A percentile compares a stretch with the other conserved stretches of the same genome.
These are phyloP conservation scores for Oxycera nigricornis DNA, from an alignment of 2,888 invertebrate species.

Conservation along the genomic window DNA sequence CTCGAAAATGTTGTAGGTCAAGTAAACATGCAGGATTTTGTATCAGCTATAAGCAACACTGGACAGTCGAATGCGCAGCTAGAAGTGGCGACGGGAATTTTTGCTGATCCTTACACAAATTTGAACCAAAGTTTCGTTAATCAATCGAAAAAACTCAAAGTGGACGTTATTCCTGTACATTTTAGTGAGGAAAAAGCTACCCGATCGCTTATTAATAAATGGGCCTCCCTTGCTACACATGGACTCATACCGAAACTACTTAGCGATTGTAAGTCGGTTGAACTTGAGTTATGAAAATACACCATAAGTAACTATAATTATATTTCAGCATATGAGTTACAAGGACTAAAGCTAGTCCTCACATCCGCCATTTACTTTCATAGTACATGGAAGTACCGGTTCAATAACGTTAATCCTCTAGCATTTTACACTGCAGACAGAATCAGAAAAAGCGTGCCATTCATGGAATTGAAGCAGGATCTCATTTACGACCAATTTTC, in stretches of 20 bases:
- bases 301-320: background rate
- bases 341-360: slow-evolving; percentile 44
- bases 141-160: slow-evolving; percentile 20
- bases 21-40: slow-evolving; percentile 5
- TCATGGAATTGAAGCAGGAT: slow-evolving; percentile 45
- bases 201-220: slow-evolving; percentile 66
- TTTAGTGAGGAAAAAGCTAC: slow-evolving; percentile 63
- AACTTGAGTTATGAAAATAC: background rate
- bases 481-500: slow-evolving; percentile 55
- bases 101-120: slow-evolving; percentile 44
- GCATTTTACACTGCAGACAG: slow-evolving; percentile 67
- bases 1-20: slow-evolving; percentile 42
- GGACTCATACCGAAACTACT: slow-evolving; percentile 66
- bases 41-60: background rate
- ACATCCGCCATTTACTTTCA: slow-evolving; percentile 51
- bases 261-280: slow-evolving; percentile 59
- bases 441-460: slow-evolving; percentile 56
- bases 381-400: slow-evolving; percentile 50
- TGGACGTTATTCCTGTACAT: slow-evolving; percentile 63
- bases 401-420: slow-evolving; percentile 52
- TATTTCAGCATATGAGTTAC: slow-evolving; percentile 43
- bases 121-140: slow-evolving; percentile 43
- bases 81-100: slow-evolving; percentile 49
- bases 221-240: slow-evolving; percentile 67
- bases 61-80: slow-evolving; percentile 41